Conservation (phyloP, 2,113 vertebrate genomes). For the Raja brachyura region DNA sequence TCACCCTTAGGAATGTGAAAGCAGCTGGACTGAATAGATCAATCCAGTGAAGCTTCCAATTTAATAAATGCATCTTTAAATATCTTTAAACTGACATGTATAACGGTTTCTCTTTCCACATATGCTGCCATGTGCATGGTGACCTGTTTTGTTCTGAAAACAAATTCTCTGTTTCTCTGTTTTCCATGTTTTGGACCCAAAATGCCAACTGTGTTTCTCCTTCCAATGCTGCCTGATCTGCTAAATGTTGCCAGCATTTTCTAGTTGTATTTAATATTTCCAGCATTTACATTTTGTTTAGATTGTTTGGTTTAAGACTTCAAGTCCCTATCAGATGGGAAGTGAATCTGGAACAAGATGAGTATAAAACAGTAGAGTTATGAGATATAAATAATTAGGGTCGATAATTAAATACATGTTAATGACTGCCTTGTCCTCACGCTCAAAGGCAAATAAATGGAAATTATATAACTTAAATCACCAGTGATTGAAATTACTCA, state of each 20-base stretch:
- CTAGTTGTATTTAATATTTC: too few relatives aligned
- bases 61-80: too few relatives aligned
- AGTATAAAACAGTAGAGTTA: background rate
- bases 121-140: too few relatives aligned
- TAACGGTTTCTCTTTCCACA: too few relatives aligned
- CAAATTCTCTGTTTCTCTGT: too few relatives aligned
- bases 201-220: too few relatives aligned
- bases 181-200: too few relatives aligned
- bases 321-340: background rate
- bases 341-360: background rate
- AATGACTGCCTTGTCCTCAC: background rate
- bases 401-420: background rate
- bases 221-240: too few relatives aligned
- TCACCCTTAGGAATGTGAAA: background rate
- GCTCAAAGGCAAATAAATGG: background rate
- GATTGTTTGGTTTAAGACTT: background rate
- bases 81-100: too few relatives aligned
- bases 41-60: background rate
- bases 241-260: too few relatives aligned
- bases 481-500: background rate
- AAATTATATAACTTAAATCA: background rate
- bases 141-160: too few relatives aligned
- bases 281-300: too few relatives aligned
- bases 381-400: slow-evolving; percentile 12
- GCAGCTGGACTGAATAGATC: background rate